Conservation (phyloP, 2,888 invertebrate species). For the Clepsis dumicolana region DNA sequence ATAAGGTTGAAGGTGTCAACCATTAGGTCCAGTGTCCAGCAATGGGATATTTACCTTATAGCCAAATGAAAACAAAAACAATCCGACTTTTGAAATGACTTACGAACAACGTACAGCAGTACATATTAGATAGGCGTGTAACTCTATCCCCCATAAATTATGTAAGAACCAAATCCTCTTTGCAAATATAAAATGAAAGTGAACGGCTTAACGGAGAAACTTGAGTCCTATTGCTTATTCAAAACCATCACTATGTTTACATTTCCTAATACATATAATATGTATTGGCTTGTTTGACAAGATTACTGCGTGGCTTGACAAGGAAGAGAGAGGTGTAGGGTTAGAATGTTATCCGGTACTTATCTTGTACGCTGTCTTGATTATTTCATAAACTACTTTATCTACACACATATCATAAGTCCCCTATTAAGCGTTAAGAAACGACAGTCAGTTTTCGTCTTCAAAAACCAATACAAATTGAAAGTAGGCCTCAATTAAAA, state of each 20-base stretch:
- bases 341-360: background rate
- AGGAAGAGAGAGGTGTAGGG: background rate
- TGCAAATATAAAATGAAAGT: conserved; percentile 24
- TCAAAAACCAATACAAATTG: no score
- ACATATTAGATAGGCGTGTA: background rate
- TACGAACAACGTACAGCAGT: no score
- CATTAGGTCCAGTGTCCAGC: no score
- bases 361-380: background rate
- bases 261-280: conserved; percentile 20
- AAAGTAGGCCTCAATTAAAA: no score
- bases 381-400: no score
- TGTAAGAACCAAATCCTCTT: background rate
- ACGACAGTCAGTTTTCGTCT: no score
- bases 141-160: background rate
- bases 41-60: no score
- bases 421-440: no score
- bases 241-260: conserved; percentile 16
- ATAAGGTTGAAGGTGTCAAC: no score
- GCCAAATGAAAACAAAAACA: no score
- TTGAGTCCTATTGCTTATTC: conserved; percentile 7
- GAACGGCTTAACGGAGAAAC: conserved; percentile 3
- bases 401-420: no score
- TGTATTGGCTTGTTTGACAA: conserved; percentile 11
- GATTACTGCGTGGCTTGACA: conserved; percentile 23
- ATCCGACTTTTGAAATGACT: no score